Conservation (phyloP, 2,113 vertebrate genomes). For the Hiodon alosoides region DNA sequence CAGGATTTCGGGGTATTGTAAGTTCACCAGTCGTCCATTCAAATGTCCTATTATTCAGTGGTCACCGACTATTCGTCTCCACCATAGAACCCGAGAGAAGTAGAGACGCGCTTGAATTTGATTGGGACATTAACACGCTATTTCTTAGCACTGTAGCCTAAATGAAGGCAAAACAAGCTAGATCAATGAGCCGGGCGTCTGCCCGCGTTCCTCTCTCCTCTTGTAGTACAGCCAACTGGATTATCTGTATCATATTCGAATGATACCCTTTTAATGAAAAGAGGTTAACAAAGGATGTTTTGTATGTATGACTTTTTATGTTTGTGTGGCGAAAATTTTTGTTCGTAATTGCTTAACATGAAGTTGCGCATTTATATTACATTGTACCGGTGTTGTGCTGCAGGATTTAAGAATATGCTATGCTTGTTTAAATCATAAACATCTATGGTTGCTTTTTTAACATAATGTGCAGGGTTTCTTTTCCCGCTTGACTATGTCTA, state of each 20-base stretch:
- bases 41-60: no score
- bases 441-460: neutral
- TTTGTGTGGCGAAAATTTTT: neutral
- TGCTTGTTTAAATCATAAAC: neutral
- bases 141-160: no score
- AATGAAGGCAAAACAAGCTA: neutral
- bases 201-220: neutral
- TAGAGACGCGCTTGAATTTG: neutral
- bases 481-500: no score
- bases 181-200: neutral
- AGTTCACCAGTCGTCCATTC: no score
- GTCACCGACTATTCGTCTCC: neutral
- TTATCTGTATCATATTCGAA: slow-evolving; percentile 3
- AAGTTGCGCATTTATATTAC: neutral
- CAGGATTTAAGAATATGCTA: neutral
- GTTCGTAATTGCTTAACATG: neutral
- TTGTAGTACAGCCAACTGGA: slow-evolving; percentile 5
- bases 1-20: no score
- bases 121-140: neutral
- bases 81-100: neutral
- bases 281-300: neutral
- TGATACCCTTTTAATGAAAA: slow-evolving; percentile 11
- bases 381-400: slow-evolving; percentile 1
- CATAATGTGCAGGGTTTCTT: neutral
- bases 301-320: neutral